Conservation (phyloP, 2,113 vertebrate species). For the Sarotherodon lohbergeri region DNA sequence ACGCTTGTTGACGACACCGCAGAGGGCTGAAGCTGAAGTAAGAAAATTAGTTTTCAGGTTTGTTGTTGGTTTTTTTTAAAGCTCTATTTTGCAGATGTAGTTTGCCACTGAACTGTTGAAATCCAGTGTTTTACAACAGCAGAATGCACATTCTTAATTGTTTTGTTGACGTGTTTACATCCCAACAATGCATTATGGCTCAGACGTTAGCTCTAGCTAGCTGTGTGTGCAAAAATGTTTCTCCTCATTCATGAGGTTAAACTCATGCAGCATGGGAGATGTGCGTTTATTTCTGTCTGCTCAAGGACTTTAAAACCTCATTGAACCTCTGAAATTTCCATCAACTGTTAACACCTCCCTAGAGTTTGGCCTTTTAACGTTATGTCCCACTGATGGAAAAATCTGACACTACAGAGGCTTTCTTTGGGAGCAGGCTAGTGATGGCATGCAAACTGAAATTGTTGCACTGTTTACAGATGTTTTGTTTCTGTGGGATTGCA, state of each 20-base stretch:
- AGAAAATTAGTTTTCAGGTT: neutral
- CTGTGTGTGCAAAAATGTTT: neutral
- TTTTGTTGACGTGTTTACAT: neutral
- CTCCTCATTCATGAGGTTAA: neutral
- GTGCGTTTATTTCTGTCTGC: neutral
- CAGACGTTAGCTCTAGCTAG: neutral
- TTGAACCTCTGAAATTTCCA: neutral
- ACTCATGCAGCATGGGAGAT: neutral
- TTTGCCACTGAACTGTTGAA: neutral
- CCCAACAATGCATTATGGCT: neutral
- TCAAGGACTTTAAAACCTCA: neutral
- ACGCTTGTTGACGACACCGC: constrained; percentile 60
- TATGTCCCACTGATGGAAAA: neutral
- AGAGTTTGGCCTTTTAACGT: neutral
- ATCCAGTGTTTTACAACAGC: neutral
- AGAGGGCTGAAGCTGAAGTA: constrained; percentile 38
- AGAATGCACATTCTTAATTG: neutral
- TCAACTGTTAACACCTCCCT: neutral
- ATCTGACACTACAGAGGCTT: neutral
- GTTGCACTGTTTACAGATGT: constrained; percentile 14
- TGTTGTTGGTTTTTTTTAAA: neutral
- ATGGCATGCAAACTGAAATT: neutral
- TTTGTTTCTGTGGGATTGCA: neutral
- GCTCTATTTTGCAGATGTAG: neutral
- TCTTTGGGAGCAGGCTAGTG: neutral